These are phyloP conservation scores for Xestia rhomboidea DNA, from an alignment of 2,888 invertebrate genomes.

Conservation along the genomic window DNA sequence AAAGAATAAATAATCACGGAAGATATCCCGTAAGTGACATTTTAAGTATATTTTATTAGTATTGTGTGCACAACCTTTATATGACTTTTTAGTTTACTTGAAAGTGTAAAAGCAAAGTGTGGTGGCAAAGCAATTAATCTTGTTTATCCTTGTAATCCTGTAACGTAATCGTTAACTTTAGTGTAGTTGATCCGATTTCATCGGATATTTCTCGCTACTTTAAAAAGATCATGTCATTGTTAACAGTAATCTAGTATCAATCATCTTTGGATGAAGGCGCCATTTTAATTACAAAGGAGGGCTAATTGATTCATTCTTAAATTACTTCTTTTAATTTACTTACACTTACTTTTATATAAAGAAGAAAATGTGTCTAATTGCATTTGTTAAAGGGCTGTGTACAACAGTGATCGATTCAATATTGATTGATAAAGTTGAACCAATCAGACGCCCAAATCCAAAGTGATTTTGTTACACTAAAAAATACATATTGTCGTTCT, in stretches of 20 bases:
- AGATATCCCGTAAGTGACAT: too few species aligned
- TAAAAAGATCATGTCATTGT: conserved; percentile 59
- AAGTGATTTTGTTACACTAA: conserved; percentile 68
- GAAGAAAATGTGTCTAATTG: conserved; percentile 49
- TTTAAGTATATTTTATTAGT: not conserved
- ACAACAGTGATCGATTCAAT: conserved; percentile 48
- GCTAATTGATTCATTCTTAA: conserved; percentile 31
- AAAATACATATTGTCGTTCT: conserved; percentile 73
- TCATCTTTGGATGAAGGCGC: conserved; percentile 58
- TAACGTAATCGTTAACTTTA: conserved; percentile 48
- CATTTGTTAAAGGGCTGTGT: conserved; percentile 35
- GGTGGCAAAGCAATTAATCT: not conserved
- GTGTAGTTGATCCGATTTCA: conserved; percentile 73
- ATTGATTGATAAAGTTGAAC: conserved; percentile 48
- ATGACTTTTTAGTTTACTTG: not conserved
- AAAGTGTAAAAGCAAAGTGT: not conserved
- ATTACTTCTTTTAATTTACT: conserved; percentile 17
- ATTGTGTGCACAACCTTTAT: conserved; percentile 39
- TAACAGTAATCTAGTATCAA: conserved; percentile 60
- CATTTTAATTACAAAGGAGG: conserved; percentile 24
- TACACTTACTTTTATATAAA: conserved; percentile 10
- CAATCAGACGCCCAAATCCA: conserved; percentile 65
- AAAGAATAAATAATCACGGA: too few species aligned
- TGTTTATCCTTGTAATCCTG: conserved; percentile 45
- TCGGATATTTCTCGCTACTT: conserved; percentile 72